These are phyloP conservation scores for Meiosimyza platycephala DNA, from an alignment of 2,888 invertebrate genomes.

Conservation along the genomic window DNA sequence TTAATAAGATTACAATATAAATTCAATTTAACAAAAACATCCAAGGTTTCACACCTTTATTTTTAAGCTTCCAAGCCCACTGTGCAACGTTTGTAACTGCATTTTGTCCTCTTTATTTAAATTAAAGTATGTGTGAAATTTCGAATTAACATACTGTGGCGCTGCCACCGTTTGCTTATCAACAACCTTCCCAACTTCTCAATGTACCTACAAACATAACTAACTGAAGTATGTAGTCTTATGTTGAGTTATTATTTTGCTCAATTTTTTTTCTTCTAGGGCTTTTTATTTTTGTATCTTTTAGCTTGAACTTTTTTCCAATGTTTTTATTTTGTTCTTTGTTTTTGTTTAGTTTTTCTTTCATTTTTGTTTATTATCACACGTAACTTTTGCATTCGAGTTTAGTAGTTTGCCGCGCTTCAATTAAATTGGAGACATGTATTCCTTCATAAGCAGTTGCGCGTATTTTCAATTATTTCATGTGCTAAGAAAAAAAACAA, in stretches of 20 bases:
- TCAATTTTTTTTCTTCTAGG: not conserved
- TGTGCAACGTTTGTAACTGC: too few relatives aligned
- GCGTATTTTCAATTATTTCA: too few relatives aligned
- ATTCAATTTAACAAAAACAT: too few relatives aligned
- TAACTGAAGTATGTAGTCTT: conserved; percentile 1
- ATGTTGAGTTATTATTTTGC: conserved; percentile 26
- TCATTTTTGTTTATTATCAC: not conserved
- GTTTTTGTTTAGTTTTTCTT: conserved; percentile 45
- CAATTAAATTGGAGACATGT: conserved; percentile 6
- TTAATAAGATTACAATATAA: too few relatives aligned
- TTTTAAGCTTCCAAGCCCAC: too few relatives aligned
- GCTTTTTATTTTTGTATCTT: conserved; percentile 7
- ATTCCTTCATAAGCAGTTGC: too few relatives aligned
- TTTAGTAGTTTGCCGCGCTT: not conserved
- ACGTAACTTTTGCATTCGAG: not conserved
- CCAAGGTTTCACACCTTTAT: too few relatives aligned
- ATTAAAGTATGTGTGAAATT: conserved; percentile 30
- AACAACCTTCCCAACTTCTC: not conserved
- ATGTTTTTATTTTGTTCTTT: conserved; percentile 28
- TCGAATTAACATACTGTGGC: conserved; percentile 18
- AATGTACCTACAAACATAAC: too few relatives aligned
- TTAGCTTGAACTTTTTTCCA: conserved; percentile 11
- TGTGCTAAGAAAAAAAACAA: too few relatives aligned
- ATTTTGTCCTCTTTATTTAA: conserved; percentile 1
- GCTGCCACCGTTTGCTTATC: not conserved